Percentiles rank a stretch among this genome's conserved stretches.
Evolutionary conservation across 30 jellyfish, hydroid and myxozoan genomes (phyloP).

Genomic region (Aurelia aurita): DNA sequence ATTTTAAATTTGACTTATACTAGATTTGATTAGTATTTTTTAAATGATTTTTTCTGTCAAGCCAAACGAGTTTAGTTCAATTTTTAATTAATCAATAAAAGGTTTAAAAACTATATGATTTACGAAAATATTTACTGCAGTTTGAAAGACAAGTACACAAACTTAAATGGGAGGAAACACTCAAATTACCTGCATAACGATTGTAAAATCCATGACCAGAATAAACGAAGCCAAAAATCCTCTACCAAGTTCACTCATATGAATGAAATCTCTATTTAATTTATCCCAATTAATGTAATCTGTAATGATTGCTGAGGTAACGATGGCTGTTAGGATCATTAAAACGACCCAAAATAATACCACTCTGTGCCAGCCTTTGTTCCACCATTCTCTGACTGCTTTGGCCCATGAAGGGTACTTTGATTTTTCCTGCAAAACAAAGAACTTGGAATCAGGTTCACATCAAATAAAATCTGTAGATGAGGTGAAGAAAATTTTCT

Average conservation of each 20-base stretch:
- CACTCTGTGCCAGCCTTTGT: conserved; percentile 85
- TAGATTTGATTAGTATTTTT: no score
- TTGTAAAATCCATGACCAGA: conserved; percentile 85
- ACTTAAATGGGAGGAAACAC: neutral
- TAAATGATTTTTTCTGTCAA: no score
- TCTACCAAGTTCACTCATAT: conserved; percentile 93
- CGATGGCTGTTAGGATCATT: conserved; percentile 74
- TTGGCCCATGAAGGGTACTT: conserved; percentile 82
- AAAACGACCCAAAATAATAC: conserved; percentile 82
- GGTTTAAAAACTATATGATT: no score
- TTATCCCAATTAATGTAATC: conserved; percentile 90
- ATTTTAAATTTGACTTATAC: no score
- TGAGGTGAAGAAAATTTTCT: no score
- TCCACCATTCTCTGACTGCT: conserved; percentile 81
- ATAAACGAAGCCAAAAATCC: conserved; percentile 91
- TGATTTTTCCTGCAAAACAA: conserved; percentile 42
- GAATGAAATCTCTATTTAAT: conserved; percentile 73
- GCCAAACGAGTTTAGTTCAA: no score
- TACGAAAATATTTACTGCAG: no score
- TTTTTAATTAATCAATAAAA: no score
- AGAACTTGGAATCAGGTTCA: neutral
- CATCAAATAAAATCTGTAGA: no score
- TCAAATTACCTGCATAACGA: conserved; percentile 92
- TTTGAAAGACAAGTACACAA: no score
- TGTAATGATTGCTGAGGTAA: conserved; percentile 65